These are phyloP conservation scores for Lasioglossum figueresi DNA, from an alignment of 2,888 invertebrate species.

Conservation along the genomic window DNA sequence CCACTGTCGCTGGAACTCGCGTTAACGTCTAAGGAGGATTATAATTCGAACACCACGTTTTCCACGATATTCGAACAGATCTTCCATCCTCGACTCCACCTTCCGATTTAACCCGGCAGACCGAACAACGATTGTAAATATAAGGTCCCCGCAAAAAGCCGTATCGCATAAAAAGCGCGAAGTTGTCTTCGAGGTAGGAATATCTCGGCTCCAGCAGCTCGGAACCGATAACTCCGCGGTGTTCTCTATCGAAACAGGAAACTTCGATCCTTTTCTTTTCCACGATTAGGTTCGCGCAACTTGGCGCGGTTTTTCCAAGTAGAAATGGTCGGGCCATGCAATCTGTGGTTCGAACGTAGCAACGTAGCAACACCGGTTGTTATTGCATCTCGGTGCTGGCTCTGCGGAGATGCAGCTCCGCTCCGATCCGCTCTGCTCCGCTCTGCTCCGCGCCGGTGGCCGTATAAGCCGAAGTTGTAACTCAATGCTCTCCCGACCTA, in stretches of 20 bases:
- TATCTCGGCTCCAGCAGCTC: not conserved
- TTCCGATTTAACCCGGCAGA: not conserved
- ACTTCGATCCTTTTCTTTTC: constrained; percentile 23
- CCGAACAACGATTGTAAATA: not conserved
- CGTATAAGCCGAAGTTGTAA: constrained; percentile 66
- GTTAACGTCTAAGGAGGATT: not conserved
- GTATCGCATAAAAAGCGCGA: not conserved
- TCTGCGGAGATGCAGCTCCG: constrained; percentile 29
- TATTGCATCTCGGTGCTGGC: constrained; percentile 52
- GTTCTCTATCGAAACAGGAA: constrained; percentile 15
- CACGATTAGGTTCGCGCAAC: constrained; percentile 27
- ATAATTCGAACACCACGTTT: not conserved
- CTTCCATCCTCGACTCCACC: not conserved
- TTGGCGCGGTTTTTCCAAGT: constrained; percentile 45
- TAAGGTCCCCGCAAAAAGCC: not conserved
- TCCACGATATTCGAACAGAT: no score
- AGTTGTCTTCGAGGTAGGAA: not conserved
- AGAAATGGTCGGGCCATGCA: constrained; percentile 35
- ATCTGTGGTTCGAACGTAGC: constrained; percentile 70
- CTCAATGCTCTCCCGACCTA: constrained; percentile 71
- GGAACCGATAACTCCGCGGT: not conserved
- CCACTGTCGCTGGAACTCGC: not conserved
- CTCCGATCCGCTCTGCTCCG: not conserved
- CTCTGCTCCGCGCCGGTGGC: constrained; percentile 43
- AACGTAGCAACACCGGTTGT: constrained; percentile 66